Percentiles rank a stretch among this genome's conserved stretches.
Evolutionary conservation across 1,140 invertebrate species (phyloP).

Genomic region (Drosophila obscura): DNA sequence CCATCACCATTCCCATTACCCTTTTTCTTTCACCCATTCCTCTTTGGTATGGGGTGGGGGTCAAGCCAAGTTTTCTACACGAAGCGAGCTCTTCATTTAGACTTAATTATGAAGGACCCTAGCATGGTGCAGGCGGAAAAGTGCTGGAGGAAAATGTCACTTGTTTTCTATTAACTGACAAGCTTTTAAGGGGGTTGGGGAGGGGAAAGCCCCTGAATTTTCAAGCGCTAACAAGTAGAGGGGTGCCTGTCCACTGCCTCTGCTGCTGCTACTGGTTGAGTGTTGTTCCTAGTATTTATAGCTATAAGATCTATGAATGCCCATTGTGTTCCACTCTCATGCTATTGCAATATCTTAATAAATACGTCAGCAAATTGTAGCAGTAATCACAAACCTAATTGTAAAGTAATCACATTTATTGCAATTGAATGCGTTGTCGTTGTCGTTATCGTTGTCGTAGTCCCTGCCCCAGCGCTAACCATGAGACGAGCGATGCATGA

Average conservation of each 20-base stretch:
- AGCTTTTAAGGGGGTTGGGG: constrained; percentile 52
- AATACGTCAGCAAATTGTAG: constrained; percentile 7
- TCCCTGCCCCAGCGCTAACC: background rate
- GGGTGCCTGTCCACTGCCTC: no score
- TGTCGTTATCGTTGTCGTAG: constrained; percentile 15
- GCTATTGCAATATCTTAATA: no score
- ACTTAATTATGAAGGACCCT: constrained; percentile 61
- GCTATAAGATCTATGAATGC: background rate
- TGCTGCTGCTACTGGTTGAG: background rate
- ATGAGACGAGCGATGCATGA: background rate
- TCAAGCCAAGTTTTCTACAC: constrained; percentile 22
- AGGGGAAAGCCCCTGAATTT: constrained; percentile 9
- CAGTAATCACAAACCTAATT: constrained; percentile 23
- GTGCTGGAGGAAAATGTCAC: constrained; percentile 15
- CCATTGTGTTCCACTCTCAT: no score
- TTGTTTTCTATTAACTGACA: constrained; percentile 68
- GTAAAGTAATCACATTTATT: constrained; percentile 47
- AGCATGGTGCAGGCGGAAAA: constrained; percentile 9
- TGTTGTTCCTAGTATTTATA: no score
- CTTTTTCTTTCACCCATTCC: background rate
- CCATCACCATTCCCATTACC: background rate
- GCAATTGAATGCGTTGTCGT: constrained; percentile 42
- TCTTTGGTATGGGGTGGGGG: constrained; percentile 7
- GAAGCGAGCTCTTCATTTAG: constrained; percentile 49
- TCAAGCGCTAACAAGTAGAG: background rate